Evolutionary conservation across 2,888 invertebrate species (phyloP).

Genomic region (Sesamia inferens): DNA sequence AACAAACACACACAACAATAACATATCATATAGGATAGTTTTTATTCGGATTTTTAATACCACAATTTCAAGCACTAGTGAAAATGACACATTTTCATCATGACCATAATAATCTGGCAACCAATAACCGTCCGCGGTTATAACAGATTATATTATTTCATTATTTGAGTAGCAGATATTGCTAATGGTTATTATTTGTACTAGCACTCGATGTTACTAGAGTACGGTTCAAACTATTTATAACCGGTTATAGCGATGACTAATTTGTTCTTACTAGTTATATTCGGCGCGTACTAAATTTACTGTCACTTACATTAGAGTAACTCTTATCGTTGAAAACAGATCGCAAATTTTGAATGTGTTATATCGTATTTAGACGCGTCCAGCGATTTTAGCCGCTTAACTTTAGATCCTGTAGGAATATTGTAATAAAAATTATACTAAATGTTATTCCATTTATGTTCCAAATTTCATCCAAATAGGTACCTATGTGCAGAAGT

Average conservation of each 20-base stretch:
- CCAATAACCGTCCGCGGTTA: not conserved
- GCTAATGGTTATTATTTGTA: conserved; percentile 10
- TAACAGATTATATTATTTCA: conserved; percentile 7
- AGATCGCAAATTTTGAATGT: conserved; percentile 50
- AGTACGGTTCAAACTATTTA: conserved; percentile 73
- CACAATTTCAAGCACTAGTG: not conserved
- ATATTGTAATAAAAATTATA: too few relatives aligned
- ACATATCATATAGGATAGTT: too few relatives aligned
- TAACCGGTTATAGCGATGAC: conserved; percentile 70
- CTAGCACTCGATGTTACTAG: conserved; percentile 57
- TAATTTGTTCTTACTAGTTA: conserved; percentile 72
- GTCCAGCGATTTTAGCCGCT: too few relatives aligned
- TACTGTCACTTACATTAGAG: conserved; percentile 63
- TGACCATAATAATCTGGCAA: not conserved
- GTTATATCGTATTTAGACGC: not conserved
- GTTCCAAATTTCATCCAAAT: too few relatives aligned
- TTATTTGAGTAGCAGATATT: conserved; percentile 25
- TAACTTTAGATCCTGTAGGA: too few relatives aligned
- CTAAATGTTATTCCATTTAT: too few relatives aligned
- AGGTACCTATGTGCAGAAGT: too few relatives aligned
- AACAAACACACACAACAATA: too few relatives aligned
- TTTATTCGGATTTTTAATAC: not conserved
- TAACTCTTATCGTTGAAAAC: conserved; percentile 48
- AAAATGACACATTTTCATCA: not conserved
- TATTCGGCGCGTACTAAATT: conserved; percentile 67